Conservation (phyloP, 2,113 vertebrate genomes). For the Triplophysa tibetana region DNA sequence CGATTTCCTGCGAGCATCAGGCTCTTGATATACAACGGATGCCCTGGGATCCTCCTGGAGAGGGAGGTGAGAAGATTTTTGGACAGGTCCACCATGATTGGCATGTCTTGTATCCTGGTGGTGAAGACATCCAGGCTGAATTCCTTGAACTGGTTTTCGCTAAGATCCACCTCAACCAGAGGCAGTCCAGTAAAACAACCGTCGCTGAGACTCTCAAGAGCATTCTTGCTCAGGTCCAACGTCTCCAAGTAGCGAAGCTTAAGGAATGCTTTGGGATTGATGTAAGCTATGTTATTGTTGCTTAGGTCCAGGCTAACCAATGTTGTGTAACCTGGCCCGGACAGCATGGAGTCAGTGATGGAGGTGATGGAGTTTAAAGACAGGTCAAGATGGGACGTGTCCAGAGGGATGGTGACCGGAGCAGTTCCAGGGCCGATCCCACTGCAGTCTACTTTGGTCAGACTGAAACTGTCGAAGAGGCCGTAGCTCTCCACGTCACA, state of each 20-base stretch:
- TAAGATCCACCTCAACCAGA: conserved; percentile 87
- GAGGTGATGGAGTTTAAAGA: conserved; percentile 85
- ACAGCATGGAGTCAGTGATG: conserved; percentile 84
- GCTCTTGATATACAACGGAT: conserved; percentile 79
- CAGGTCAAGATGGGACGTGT: conserved; percentile 90
- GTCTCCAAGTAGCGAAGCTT: conserved; percentile 92
- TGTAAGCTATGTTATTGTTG: conserved; percentile 81
- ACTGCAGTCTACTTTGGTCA: conserved; percentile 92
- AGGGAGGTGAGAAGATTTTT: conserved; percentile 80
- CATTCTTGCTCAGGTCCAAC: conserved; percentile 91
- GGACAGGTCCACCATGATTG: conserved; percentile 86
- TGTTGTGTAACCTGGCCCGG: conserved; percentile 96
- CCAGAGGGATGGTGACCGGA: conserved; percentile 89
- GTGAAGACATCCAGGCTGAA: conserved; percentile 78
- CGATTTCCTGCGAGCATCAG: conserved; percentile 85
- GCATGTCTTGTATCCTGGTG: conserved; percentile 79
- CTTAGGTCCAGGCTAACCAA: conserved; percentile 91
- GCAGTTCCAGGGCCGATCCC: conserved; percentile 79
- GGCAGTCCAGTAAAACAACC: conserved; percentile 84
- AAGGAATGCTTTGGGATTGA: conserved; percentile 82
- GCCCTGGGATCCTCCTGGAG: conserved; percentile 39
- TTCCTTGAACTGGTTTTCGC: conserved; percentile 83
- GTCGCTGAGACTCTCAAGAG: conserved; percentile 75
- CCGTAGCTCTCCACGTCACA: conserved; percentile 95
- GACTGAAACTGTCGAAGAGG: conserved; percentile 95